A percentile compares a stretch with the other conserved stretches of the same genome.
phyloP scores from a whole-genome alignment of 2,888 invertebrate genomes.

The Protodeltote pygarga region DNA sequence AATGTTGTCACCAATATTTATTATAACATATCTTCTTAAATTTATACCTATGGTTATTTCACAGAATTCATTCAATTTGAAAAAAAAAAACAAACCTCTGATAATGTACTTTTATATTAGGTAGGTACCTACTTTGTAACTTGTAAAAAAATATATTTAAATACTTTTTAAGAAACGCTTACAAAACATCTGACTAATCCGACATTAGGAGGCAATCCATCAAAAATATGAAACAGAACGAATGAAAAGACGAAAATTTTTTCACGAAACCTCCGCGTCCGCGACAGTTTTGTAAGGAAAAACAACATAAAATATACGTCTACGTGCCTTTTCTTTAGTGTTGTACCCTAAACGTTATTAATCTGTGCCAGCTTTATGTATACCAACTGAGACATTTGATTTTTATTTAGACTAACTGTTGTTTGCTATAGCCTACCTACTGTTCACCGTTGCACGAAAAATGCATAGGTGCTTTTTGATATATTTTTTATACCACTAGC shows the following conservation, averaged over 20 bases:
- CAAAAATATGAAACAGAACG: slow-evolving; percentile 61
- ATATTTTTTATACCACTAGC: too few species aligned
- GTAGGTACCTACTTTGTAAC: background rate
- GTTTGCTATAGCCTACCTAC: too few species aligned
- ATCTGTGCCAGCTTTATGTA: slow-evolving; percentile 35
- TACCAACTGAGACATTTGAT: slow-evolving; percentile 36
- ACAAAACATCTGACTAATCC: slow-evolving; percentile 56
- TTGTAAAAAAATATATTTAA: slow-evolving; percentile 11
- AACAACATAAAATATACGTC: slow-evolving; percentile 32
- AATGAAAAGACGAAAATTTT: slow-evolving; percentile 49
- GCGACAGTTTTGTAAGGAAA: slow-evolving; percentile 44
- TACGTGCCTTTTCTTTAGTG: slow-evolving; percentile 31
- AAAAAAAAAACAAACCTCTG: too few species aligned
- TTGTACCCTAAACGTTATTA: slow-evolving; percentile 41
- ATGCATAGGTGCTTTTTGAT: too few species aligned
- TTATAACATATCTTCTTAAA: too few species aligned
- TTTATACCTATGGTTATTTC: too few species aligned
- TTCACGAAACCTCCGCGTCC: slow-evolving; percentile 41
- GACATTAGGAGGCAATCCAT: slow-evolving; percentile 69
- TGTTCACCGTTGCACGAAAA: too few species aligned
- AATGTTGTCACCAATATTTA: too few species aligned
- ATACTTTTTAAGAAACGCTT: slow-evolving; percentile 16
- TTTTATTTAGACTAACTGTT: too few species aligned
- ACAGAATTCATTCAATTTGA: too few species aligned
- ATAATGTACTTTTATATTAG: too few species aligned